Evolutionary conservation across 2,797 vertebrate genomes (phyloP), one percentile per base, ranked within the genome.

Genomic region (Parotocinclus haroldoi): DNA sequence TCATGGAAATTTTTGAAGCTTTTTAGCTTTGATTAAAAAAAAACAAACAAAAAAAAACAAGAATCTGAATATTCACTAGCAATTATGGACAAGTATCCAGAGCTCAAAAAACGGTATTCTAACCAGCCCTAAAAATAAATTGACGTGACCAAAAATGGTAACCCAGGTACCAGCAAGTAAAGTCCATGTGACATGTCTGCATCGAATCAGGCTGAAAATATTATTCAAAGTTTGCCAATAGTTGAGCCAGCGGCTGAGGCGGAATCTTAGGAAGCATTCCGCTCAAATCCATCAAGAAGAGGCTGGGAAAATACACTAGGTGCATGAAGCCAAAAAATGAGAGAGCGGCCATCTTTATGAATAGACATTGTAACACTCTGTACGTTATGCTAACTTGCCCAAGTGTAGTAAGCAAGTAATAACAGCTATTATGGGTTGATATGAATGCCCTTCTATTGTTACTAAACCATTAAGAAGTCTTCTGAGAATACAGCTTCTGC

Each of bases 231-330:
- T 27, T 27, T 27, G 27, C 27, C 27, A 87, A 83, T 86, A 82
- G 82, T 81, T 70, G 81, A 74, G 80, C 39, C 3, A 65, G 11
- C 11, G 8, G 74, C 81, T 84, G 79, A 83, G 78, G 76, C 83
- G 75, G 78, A 85, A 84, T 84, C 83, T 87, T 84, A 83, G 75
- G 77, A 84, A 82, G 85, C 86, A 90, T 89, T 91, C 88, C 88
- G 82, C 73, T 80, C 82, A 87, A 89, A 89, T 86, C 84, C 84
- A 83, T 82, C 78, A 71, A 86, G 84, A 87, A 86, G 79, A 83
- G 37, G 11, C 11, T 12, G 37, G 80, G 80, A 82, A 82, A 63
- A 64, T 77, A 75, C 80, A 76, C 18, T 73, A 80, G 84, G 78
- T 83, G 77, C 81, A 73, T 54, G 63, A 74, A 68, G 63, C 80